Evolutionary conservation across 1,140 invertebrate species (phyloP), one percentile per base, ranked within the genome.

Genomic region (Gonatopus flavifemur): DNA sequence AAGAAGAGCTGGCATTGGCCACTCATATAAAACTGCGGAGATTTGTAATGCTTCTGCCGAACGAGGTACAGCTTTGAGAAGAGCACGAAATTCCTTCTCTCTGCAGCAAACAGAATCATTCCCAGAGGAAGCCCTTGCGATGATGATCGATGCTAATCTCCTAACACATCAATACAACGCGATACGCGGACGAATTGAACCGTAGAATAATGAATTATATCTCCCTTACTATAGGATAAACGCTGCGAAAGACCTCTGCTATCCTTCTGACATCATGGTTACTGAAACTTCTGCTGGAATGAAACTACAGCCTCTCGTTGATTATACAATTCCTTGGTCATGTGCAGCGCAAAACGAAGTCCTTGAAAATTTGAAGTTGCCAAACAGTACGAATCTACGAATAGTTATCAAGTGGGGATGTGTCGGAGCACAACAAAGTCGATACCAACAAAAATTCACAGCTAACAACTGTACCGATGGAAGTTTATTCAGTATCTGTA

Each of bases 391-490:
- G 32, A 24, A 60, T 19, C n/a, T n/a, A n/a, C 15, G 13, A 38
- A 33, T 66, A 16, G 66, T 65, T 44, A 53, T 48, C 30, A 71
- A 69, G 44, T 67, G 67, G 64, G 65, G 59, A 15, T 69, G 49
- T 39, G 65, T 64, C 53, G 66, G 64, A 22, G 33, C 45, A 32
- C 19, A 33, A 18, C 25, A 36, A 46, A 52, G n/a, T n/a, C n/a
- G n/a, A n/a, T n/a, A n/a, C n/a, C n/a, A n/a, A n/a, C n/a, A n/a
- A n/a, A n/a, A n/a, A n/a, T n/a, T n/a, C n/a, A n/a, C n/a, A n/a
- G n/a, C n/a, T n/a, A n/a, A n/a, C n/a, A n/a, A n/a, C n/a, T n/a
- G n/a, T n/a, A n/a, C n/a, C n/a, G n/a, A n/a, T n/a, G n/a, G n/a
- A n/a, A n/a, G n/a, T n/a, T n/a, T n/a, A n/a, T n/a, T n/a, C n/a